These are phyloP conservation scores for Crossocerus cetratus DNA, from an alignment of 2,888 invertebrate species.

Conservation along the genomic window DNA sequence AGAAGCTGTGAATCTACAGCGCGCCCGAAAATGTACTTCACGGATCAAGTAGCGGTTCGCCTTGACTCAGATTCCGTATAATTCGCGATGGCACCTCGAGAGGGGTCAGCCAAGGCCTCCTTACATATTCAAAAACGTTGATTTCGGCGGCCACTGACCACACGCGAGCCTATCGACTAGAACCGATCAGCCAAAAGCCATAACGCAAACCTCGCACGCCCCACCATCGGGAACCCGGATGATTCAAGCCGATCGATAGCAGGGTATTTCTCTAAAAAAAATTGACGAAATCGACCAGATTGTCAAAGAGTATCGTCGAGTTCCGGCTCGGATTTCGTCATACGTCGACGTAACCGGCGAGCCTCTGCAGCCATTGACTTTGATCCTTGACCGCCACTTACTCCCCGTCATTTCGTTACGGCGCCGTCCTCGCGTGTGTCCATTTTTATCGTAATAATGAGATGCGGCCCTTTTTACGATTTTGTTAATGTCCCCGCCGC, in stretches of 20 bases:
- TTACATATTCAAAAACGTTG: conserved; percentile 13
- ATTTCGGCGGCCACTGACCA: conserved; percentile 5
- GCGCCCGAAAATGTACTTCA: conserved; percentile 11
- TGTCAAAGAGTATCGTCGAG: background rate
- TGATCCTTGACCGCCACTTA: background rate
- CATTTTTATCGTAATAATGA: conserved; percentile 4
- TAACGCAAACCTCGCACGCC: background rate
- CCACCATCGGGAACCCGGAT: too few species aligned
- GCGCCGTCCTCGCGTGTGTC: background rate
- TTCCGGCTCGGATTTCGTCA: background rate
- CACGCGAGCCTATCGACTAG: background rate
- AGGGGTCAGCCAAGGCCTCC: conserved; percentile 12
- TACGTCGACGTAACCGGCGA: too few species aligned
- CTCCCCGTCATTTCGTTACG: background rate
- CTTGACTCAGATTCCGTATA: conserved; percentile 52
- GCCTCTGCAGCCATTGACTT: background rate
- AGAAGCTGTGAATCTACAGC: background rate
- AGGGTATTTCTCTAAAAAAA: background rate
- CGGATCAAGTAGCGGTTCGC: conserved; percentile 34
- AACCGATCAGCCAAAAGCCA: background rate
- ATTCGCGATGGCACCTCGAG: conserved; percentile 15
- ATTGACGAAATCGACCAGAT: background rate
- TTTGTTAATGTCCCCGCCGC: too few species aligned
- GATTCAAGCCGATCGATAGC: background rate
- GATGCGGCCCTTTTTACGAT: too few species aligned